These are phyloP conservation scores for Neolamprologus falcicula DNA, from an alignment of 2,113 vertebrate genomes.

Conservation along the genomic window DNA sequence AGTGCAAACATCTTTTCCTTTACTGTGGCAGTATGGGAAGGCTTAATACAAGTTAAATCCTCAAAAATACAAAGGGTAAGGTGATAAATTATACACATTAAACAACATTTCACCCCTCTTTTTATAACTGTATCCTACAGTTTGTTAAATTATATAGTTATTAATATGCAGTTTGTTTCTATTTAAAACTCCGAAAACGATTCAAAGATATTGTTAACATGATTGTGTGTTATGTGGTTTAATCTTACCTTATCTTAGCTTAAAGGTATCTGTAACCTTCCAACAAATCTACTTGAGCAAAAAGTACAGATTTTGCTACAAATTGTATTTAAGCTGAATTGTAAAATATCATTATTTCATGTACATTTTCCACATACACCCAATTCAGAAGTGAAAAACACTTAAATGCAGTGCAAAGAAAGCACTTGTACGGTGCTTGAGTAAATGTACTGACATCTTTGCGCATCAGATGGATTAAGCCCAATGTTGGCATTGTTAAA, in stretches of 20 bases:
- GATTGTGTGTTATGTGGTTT: background rate
- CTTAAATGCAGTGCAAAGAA: background rate
- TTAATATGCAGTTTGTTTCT: background rate
- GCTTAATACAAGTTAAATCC: background rate
- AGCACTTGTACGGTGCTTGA: background rate
- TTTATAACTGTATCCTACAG: background rate
- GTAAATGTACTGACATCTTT: background rate
- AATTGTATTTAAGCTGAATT: background rate
- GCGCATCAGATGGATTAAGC: background rate
- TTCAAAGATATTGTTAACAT: background rate
- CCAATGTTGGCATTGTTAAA: background rate
- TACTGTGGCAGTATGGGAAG: background rate
- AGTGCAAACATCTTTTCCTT: background rate
- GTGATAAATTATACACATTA: background rate
- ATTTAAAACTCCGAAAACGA: background rate
- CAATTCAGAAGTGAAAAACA: background rate
- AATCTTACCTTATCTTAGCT: background rate
- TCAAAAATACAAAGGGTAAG: background rate
- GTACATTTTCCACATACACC: background rate
- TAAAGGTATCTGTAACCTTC: background rate
- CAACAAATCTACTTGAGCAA: background rate
- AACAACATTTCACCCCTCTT: background rate
- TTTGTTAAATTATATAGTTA: background rate
- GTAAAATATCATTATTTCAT: background rate
- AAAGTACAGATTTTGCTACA: background rate